phyloP scores from a whole-genome alignment of 2,888 invertebrate species.

The Cataglyphis rosenhaueri region DNA sequence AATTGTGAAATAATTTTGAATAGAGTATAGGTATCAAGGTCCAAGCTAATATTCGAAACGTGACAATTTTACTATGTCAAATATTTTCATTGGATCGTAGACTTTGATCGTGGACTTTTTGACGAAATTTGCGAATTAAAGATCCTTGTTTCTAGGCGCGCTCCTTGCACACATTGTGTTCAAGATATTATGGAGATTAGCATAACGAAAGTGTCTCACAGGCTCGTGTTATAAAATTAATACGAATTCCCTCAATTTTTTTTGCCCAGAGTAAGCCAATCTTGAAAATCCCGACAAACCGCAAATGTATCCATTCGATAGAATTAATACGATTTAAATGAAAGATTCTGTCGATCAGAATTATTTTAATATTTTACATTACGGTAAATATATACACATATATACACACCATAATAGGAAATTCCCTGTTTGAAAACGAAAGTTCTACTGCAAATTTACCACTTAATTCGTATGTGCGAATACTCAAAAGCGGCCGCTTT shows the following conservation, averaged over 20 bases:
- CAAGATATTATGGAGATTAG: slow-evolving; percentile 52
- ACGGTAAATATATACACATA: slow-evolving; percentile 49
- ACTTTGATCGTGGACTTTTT: background rate
- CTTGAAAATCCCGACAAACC: slow-evolving; percentile 49
- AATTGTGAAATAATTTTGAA: background rate
- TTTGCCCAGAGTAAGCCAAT: slow-evolving; percentile 60
- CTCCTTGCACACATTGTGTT: slow-evolving; percentile 66
- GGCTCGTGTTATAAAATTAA: slow-evolving; percentile 45
- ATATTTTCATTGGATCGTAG: slow-evolving; percentile 44
- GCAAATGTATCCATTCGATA: slow-evolving; percentile 50
- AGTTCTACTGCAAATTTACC: slow-evolving; percentile 85
- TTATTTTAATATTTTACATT: slow-evolving; percentile 46
- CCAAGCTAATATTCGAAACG: slow-evolving; percentile 28
- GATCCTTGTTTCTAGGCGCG: slow-evolving; percentile 75
- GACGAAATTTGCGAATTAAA: slow-evolving; percentile 68
- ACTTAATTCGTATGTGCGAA: slow-evolving; percentile 69
- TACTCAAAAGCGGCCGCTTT: slow-evolving; percentile 51
- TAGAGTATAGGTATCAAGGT: background rate
- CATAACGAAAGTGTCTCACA: slow-evolving; percentile 55
- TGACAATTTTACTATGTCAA: slow-evolving; percentile 54
- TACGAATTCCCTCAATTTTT: slow-evolving; percentile 56
- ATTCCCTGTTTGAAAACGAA: slow-evolving; percentile 76
- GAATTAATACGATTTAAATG: slow-evolving; percentile 66
- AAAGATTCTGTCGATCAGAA: slow-evolving; percentile 68
- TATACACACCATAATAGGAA: slow-evolving; percentile 62